These are phyloP conservation scores for Leptinotarsa haldemani DNA, from an alignment of 2,888 invertebrate genomes.

Conservation along the genomic window DNA sequence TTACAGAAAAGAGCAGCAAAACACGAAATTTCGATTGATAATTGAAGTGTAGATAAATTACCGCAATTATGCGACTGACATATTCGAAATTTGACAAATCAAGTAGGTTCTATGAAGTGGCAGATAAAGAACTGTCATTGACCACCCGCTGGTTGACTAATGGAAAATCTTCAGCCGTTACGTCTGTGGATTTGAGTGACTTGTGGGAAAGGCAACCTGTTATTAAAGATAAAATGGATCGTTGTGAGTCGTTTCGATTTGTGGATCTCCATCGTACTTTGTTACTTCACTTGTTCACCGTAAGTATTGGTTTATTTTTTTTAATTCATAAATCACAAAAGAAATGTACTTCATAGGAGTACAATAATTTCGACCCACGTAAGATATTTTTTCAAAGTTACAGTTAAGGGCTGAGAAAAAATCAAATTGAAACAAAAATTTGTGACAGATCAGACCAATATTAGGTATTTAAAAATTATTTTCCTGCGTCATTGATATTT, in stretches of 20 bases:
- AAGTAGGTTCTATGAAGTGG: slow-evolving; percentile 47
- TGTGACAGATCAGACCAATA: too few species aligned
- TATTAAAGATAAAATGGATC: slow-evolving; percentile 29
- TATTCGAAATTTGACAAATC: slow-evolving; percentile 56
- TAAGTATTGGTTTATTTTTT: background rate
- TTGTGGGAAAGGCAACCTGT: slow-evolving; percentile 47
- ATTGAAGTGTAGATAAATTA: slow-evolving; percentile 51
- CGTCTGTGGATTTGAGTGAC: slow-evolving; percentile 47
- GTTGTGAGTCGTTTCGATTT: background rate
- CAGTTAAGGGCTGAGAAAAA: too few species aligned
- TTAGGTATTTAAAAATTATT: too few species aligned
- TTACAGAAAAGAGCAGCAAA: background rate
- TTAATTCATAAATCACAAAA: too few species aligned
- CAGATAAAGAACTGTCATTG: slow-evolving; percentile 56
- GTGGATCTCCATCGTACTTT: background rate
- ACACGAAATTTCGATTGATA: slow-evolving; percentile 42
- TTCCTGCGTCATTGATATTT: too few species aligned
- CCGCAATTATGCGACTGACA: slow-evolving; percentile 53
- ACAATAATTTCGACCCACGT: too few species aligned
- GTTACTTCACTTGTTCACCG: background rate
- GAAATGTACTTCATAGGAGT: too few species aligned
- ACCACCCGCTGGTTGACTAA: slow-evolving; percentile 57
- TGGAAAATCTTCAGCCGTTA: slow-evolving; percentile 47
- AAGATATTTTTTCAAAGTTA: too few species aligned
- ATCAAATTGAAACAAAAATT: too few species aligned